These are phyloP conservation scores for Acyrthosiphon pisum DNA, from an alignment of 1,140 invertebrate genomes.

Conservation along the genomic window DNA sequence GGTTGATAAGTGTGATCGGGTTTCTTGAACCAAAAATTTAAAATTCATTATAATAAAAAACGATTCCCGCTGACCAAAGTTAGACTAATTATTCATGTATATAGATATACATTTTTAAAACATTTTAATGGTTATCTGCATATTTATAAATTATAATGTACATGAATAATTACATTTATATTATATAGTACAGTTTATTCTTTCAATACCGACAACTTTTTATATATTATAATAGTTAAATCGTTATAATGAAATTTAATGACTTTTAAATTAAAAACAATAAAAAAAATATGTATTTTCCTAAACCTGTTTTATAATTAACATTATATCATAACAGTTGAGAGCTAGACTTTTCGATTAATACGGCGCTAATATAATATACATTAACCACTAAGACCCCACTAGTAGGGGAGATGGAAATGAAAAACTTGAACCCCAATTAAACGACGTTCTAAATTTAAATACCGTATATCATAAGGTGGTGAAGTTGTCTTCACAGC, in stretches of 20 bases:
- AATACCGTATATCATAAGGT: too few relatives aligned
- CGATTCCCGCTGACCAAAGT: not conserved
- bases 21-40: slow-evolving; percentile 33
- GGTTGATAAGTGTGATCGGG: not conserved
- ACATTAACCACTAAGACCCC: too few relatives aligned
- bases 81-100: not conserved
- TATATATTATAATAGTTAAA: not conserved
- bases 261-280: not conserved
- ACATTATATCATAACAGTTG: not conserved
- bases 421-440: not conserved
- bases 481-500: too few relatives aligned
- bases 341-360: not conserved
- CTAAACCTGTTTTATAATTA: not conserved
- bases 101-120: not conserved
- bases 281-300: too few relatives aligned
- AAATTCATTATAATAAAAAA: not conserved
- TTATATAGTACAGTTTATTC: not conserved
- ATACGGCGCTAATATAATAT: too few relatives aligned
- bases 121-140: too few relatives aligned
- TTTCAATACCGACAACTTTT: not conserved
- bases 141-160: too few relatives aligned
- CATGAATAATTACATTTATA: too few relatives aligned
- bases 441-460: too few relatives aligned
- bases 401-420: not conserved
- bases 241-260: not conserved